Evolutionary conservation across 2,113 vertebrate species (phyloP).

Genomic region (Xyliphius kryptos): DNA sequence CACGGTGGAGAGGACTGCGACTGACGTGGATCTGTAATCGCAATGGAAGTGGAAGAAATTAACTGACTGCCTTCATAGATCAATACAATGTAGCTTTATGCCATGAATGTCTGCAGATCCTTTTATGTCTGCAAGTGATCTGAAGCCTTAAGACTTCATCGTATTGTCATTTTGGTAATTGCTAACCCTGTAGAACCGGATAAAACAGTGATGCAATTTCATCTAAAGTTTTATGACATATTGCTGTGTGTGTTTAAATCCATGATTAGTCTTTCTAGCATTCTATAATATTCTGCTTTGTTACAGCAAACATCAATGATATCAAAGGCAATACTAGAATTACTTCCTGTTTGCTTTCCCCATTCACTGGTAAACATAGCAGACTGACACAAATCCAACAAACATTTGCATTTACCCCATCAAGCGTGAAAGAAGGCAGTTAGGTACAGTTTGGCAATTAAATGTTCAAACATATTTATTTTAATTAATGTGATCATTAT

Average conservation of each 20-base stretch:
- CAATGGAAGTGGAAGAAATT: background rate
- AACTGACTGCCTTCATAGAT: background rate
- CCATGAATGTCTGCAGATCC: background rate
- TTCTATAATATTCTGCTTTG: too few species aligned
- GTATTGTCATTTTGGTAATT: background rate
- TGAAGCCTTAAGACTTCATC: background rate
- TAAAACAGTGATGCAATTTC: background rate
- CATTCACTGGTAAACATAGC: constrained; percentile 34
- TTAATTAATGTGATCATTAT: constrained; percentile 22
- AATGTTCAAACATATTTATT: constrained; percentile 22
- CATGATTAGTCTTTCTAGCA: too few species aligned
- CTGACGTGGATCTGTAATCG: constrained; percentile 73
- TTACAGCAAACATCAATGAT: too few species aligned
- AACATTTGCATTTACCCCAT: too few species aligned
- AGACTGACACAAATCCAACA: constrained; percentile 23
- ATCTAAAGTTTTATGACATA: too few species aligned
- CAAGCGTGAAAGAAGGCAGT: too few species aligned
- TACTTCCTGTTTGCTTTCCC: constrained; percentile 42
- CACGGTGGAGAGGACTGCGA: constrained; percentile 80
- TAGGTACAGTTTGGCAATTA: too few species aligned
- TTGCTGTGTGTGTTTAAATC: too few species aligned
- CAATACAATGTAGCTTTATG: background rate
- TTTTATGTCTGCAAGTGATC: background rate
- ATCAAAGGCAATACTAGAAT: constrained; percentile 29
- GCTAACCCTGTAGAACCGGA: background rate